Evolutionary conservation across 2,888 invertebrate genomes (phyloP), one percentile per base, ranked within the genome.

Genomic region (Volucella zonaria): DNA sequence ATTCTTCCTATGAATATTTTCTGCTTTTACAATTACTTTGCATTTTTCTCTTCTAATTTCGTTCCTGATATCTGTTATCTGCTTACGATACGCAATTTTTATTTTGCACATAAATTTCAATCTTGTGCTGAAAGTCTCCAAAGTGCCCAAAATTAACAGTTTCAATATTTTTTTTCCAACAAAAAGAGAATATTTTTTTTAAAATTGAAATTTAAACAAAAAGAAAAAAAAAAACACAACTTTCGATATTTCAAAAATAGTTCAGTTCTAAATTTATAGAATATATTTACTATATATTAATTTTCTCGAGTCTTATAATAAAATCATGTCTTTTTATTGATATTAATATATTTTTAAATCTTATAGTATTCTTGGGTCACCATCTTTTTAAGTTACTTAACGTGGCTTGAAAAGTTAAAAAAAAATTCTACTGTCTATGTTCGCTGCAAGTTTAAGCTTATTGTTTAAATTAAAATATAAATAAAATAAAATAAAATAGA

Each of bases 211-310:
- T 18, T 38, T 3, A 2, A 43, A 43, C 2, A 43, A 10, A 82
- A 75, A 87, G 49, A 79, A 88, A 81, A 87, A 38, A 87, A 89
- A 73, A 79, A 58, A 23, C 2, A 23, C 4, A 23, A 23, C 23
- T 23, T 23, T 4, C 23, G 4, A 23, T 18, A 18, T 18, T 2
- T 4, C 23, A 18, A 23, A 23, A 23, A 23, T 23, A 3, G 23
- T 23, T 23, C 23, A 1, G 3, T 23, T 23, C 2, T 23, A 23
- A 23, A 23, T 23, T 23, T 23, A 23, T 23, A 23, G 2, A 23
- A 23, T 23, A 23, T 4, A 23, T 3, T 23, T 23, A n/a, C n/a
- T n/a, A n/a, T n/a, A 3, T 23, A 23, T 23, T 23, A 23, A 2
- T 23, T 23, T 2, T 23, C 3, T 23, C 1, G 2, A 23, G 4